phyloP scores from a whole-genome alignment of 2,888 invertebrate genomes.

The Mimumesa dahlbomi region DNA sequence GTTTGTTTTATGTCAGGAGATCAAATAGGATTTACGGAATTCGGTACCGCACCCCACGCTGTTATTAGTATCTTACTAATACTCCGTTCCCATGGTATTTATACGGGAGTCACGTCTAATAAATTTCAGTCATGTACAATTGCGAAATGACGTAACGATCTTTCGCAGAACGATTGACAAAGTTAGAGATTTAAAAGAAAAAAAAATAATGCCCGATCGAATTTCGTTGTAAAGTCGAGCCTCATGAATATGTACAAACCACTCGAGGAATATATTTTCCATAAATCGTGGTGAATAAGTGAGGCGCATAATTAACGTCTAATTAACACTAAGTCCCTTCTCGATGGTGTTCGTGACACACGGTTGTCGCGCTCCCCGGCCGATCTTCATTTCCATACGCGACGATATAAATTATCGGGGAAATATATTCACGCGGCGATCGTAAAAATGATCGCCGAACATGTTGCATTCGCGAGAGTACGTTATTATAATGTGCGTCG shows the following conservation, averaged over 20 bases:
- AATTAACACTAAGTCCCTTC: background rate
- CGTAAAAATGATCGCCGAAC: background rate
- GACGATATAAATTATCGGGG: background rate
- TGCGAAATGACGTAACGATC: too few species aligned
- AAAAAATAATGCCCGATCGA: too few species aligned
- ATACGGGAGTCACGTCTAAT: background rate
- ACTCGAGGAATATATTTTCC: too few species aligned
- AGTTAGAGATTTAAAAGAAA: too few species aligned
- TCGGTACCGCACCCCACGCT: conserved; percentile 62
- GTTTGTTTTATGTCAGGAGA: conserved; percentile 75
- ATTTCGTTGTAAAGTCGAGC: too few species aligned
- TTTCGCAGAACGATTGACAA: too few species aligned
- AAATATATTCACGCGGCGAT: background rate
- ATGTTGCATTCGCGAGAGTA: background rate
- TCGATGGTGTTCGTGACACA: background rate
- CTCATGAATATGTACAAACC: too few species aligned
- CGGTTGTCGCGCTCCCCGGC: background rate
- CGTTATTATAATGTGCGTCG: conserved; percentile 1
- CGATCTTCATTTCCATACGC: background rate
- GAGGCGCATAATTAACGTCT: background rate
- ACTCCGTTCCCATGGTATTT: conserved; percentile 30
- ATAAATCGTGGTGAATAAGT: background rate
- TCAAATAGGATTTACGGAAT: conserved; percentile 76
- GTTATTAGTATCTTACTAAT: conserved; percentile 44
- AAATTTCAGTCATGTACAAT: background rate